Percentiles rank a stretch among this genome's conserved stretches.
These are phyloP conservation scores for Aramus guarauna DNA, from an alignment of 2,113 vertebrate species.

Conservation along the genomic window DNA sequence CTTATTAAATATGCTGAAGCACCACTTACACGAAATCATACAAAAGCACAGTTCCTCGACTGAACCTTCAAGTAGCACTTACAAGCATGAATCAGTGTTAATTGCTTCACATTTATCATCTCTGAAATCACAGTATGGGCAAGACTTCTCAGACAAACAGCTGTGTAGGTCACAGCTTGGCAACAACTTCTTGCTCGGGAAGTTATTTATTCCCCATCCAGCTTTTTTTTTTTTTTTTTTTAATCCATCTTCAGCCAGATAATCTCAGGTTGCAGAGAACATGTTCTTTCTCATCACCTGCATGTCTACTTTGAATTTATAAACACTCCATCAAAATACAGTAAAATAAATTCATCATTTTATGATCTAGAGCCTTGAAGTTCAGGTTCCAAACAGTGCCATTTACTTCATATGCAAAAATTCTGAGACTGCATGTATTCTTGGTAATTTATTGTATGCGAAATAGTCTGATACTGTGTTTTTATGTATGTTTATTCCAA, in stretches of 20 bases:
- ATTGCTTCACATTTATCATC: slow-evolving; percentile 58
- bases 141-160: slow-evolving; percentile 49
- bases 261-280: neutral
- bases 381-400: neutral
- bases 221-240: neutral
- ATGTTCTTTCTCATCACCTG: neutral
- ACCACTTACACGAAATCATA: slow-evolving; percentile 57
- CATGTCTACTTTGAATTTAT: neutral
- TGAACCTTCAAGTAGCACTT: slow-evolving; percentile 56
- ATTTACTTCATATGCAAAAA: neutral
- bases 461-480: neutral
- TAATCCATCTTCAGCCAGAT: neutral
- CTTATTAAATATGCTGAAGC: slow-evolving; percentile 72
- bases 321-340: neutral
- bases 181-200: neutral
- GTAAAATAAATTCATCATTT: neutral
- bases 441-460: neutral
- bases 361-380: neutral
- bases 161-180: slow-evolving; percentile 40
- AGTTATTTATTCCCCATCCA: neutral
- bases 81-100: slow-evolving; percentile 56
- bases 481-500: neutral
- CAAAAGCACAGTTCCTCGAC: slow-evolving; percentile 43
- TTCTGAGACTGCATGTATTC: neutral
- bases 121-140: slow-evolving; percentile 31